Evolutionary conservation across 2,888 invertebrate genomes (phyloP).

Genomic region (Cryptus viduatorius): DNA sequence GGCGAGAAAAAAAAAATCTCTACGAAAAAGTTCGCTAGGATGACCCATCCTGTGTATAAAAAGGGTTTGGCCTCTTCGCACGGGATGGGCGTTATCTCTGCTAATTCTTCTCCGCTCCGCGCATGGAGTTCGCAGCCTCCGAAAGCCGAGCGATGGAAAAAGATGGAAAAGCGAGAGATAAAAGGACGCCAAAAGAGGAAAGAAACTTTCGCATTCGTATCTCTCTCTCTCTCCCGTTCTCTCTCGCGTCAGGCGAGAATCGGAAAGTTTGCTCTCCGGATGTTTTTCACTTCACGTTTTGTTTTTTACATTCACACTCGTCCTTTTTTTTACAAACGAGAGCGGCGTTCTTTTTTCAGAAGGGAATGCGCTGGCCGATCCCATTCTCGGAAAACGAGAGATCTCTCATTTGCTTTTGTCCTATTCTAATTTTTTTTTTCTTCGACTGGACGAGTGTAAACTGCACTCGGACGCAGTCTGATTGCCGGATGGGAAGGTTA

Average conservation of each 20-base stretch:
- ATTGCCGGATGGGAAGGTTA: constrained; percentile 34
- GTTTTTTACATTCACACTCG: constrained; percentile 13
- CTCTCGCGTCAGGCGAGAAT: neutral
- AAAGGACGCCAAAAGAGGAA: neutral
- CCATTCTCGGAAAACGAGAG: neutral
- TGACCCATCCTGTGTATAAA: neutral
- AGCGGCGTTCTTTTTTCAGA: constrained; percentile 11
- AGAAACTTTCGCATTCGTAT: constrained; percentile 19
- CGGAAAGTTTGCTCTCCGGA: constrained; percentile 9
- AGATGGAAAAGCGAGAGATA: neutral
- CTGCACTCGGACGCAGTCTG: constrained; percentile 26
- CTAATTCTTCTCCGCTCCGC: constrained; percentile 25
- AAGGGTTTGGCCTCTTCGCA: neutral
- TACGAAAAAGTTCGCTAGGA: neutral
- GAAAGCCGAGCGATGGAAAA: constrained; percentile 8
- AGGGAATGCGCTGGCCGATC: neutral
- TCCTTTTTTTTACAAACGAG: constrained; percentile 22
- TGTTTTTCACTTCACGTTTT: neutral
- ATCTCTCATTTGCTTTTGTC: neutral
- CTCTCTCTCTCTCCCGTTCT: no score
- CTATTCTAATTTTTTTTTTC: neutral
- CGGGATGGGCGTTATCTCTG: constrained; percentile 15
- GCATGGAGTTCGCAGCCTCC: neutral
- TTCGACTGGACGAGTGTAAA: constrained; percentile 25
- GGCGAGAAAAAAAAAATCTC: neutral